A percentile compares a stretch with the other conserved stretches of the same genome.
Evolutionary conservation across 2,113 vertebrate genomes (phyloP).

Genomic region (Actinemys pallida): DNA sequence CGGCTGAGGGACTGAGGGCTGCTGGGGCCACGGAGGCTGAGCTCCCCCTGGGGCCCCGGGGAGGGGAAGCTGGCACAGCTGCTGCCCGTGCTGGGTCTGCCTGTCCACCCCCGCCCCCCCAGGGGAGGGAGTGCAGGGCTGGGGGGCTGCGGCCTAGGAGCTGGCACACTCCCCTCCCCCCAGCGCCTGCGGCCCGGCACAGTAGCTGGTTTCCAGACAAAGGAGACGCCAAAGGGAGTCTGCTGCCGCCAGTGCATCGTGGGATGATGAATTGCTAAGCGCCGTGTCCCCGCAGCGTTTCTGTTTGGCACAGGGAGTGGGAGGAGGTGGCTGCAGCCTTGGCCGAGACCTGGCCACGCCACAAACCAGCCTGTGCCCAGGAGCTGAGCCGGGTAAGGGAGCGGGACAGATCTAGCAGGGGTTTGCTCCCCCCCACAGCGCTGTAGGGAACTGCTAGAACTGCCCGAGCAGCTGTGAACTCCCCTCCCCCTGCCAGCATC

Average conservation of each 20-base stretch:
- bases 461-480: neutral
- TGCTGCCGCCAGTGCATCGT: neutral
- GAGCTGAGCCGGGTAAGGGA: neutral
- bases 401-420: neutral
- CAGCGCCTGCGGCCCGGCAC: no score
- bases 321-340: no score
- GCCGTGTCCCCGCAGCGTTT: neutral
- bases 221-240: neutral
- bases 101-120: no score
- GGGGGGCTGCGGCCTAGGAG: neutral
- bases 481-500: no score
- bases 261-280: neutral
- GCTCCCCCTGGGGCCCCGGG: no score
- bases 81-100: no score
- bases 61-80: no score
- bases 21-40: no score
- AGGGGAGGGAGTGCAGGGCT: conserved; percentile 1
- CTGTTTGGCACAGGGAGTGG: neutral
- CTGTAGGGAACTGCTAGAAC: no score
- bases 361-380: neutral
- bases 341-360: neutral
- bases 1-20: neutral
- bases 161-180: neutral
- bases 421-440: no score
- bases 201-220: neutral